Conservation (phyloP, 2,888 invertebrate species). For the Tortrix viridana region DNA sequence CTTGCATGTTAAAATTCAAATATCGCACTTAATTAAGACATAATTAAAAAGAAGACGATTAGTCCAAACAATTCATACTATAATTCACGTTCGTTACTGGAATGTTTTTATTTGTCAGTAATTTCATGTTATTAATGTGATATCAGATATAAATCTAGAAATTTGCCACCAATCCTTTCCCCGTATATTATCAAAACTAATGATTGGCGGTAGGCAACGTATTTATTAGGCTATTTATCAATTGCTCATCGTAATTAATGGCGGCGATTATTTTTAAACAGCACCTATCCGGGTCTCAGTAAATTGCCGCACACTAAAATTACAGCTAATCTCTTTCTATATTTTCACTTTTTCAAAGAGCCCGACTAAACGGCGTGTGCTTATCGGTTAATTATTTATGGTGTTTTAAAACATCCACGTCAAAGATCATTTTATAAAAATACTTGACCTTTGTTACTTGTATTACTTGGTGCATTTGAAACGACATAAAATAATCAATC, state of each 20-base stretch:
- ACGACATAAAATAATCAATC: too few species aligned
- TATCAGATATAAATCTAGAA: conserved; percentile 10
- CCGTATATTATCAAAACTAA: background rate
- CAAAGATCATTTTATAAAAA: background rate
- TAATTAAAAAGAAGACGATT: too few species aligned
- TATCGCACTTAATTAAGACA: too few species aligned
- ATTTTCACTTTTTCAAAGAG: conserved; percentile 34
- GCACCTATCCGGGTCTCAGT: conserved; percentile 17
- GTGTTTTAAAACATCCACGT: conserved; percentile 6
- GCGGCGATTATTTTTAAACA: conserved; percentile 14
- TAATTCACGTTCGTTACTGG: too few species aligned
- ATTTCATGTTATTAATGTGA: conserved; percentile 5
- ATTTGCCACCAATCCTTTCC: conserved; percentile 15
- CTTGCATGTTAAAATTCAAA: too few species aligned
- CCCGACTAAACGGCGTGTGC: conserved; percentile 21
- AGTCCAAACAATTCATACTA: too few species aligned
- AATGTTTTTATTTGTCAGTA: too few species aligned
- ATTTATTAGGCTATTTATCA: conserved; percentile 36
- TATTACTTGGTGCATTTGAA: background rate
- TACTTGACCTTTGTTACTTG: background rate
- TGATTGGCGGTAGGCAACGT: conserved; percentile 15
- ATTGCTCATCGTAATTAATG: conserved; percentile 30
- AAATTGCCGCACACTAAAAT: conserved; percentile 24
- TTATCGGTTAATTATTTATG: conserved; percentile 19
- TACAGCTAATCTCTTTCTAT: conserved; percentile 20